Base-by-base conservation (phyloP, 2,888 invertebrate genomes). In the Scelioninae gen. 1 region DNA sequence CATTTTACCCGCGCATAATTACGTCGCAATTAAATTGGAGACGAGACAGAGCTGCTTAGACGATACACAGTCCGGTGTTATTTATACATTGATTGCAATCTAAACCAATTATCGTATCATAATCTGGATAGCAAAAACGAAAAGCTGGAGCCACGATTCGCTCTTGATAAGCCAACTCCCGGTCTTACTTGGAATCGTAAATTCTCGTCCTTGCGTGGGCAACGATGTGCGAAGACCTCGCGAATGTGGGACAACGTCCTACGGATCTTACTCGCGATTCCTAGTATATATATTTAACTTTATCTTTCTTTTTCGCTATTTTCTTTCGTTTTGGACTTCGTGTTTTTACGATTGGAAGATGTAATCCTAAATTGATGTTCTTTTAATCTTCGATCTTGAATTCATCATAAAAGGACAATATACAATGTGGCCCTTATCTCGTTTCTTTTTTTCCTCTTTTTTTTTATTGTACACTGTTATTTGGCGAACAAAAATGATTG, bases 201-300 rank as follows among this genome's bases (percentile, higher is more conserved):
- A 85, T 85, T 75, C 72, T 15, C 71, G 68, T 69, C 82, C 81
- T 82, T 78, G 83, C 80, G 82, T 82, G 80, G 75, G 83, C 82
- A 85, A 63, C 82, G 84, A 74, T 84, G 69, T 74, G 80, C 75
- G 56, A 81, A 84, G 84, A 78, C 82, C 78, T 80, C 78, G 58
- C 63, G 29, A 77, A 85, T 85, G 80, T 84, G 45, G 85, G 69
- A 82, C 85, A 85, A 82, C 76, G 78, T 81, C 80, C 80, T 80
- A 40, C 16, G 56, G 43, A 56, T 72, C 55, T 58, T 47, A 69
- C 56, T 58, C 38, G 58, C 32, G 31, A 71, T 71, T 71, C 55
- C 43, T 58, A 53, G 38, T 43, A 65, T 66, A 76, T 51, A 49
- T 69, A 65, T 72, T 71, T 76, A 74, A n/a, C n/a, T n/a, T n/a